Conservation (phyloP, 2,888 invertebrate genomes). For the Lasioglossum leucozonium region DNA sequence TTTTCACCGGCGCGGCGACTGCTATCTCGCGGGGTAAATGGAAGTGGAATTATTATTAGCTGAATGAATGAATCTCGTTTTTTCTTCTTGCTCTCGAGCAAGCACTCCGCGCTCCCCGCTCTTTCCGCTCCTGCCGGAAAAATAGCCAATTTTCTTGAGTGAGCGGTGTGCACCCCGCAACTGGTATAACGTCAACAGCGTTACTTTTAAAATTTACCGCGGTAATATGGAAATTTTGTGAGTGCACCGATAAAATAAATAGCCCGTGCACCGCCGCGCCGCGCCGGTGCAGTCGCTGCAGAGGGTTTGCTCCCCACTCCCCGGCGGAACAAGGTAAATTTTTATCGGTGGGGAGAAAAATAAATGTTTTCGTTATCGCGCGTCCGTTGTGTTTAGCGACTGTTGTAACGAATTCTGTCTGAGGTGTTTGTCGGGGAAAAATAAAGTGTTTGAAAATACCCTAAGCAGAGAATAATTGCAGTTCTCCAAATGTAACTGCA, state of each 20-base stretch:
- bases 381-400: too few species aligned
- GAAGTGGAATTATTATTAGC: conserved; percentile 33
- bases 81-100: neutral
- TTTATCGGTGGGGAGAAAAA: neutral
- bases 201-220: conserved; percentile 43
- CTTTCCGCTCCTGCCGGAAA: conserved; percentile 1
- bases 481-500: neutral
- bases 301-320: neutral
- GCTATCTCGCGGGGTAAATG: conserved; percentile 23
- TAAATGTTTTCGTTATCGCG: neutral
- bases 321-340: conserved; percentile 5
- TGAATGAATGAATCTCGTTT: neutral
- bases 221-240: conserved; percentile 51
- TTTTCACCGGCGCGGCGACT: neutral
- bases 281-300: neutral
- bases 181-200: conserved; percentile 27
- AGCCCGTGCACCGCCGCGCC: neutral
- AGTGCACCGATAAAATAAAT: conserved; percentile 43
- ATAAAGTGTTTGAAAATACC: neutral
- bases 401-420: neutral
- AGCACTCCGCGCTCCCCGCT: neutral
- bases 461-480: neutral
- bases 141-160: conserved; percentile 50
- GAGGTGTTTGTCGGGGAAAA: neutral
- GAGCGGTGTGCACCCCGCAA: conserved; percentile 13